These are phyloP conservation scores for Lates calcarifer DNA, from an alignment of 2,113 vertebrate species.

Conservation along the genomic window DNA sequence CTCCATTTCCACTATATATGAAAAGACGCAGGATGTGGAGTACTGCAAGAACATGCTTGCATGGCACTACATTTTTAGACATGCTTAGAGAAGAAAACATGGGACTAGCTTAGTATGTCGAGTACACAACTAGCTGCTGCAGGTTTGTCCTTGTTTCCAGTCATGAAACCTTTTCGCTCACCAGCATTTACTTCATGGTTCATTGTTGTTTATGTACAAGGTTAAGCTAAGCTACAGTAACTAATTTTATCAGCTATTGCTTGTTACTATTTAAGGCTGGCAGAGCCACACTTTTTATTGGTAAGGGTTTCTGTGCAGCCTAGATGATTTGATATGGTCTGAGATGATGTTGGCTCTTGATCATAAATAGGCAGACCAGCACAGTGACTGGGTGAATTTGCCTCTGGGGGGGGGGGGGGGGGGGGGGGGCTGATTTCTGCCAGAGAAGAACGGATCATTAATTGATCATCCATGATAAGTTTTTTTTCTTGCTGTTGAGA, in stretches of 20 bases:
- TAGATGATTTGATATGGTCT: conserved; percentile 30
- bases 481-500: not conserved
- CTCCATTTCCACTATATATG: not conserved
- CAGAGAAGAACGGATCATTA: not conserved
- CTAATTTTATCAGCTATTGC: conserved; percentile 17
- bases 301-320: conserved; percentile 4
- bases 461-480: conserved; percentile 2
- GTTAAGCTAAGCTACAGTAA: not conserved
- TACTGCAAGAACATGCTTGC: conserved; percentile 10
- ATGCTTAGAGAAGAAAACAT: not conserved
- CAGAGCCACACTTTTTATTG: conserved; percentile 11
- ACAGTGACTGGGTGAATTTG: conserved; percentile 17
- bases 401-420: not conserved
- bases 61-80: conserved; percentile 26
- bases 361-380: conserved; percentile 12
- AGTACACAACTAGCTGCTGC: conserved; percentile 2
- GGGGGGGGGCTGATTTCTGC: not conserved
- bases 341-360: not conserved
- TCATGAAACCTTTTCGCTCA: not conserved
- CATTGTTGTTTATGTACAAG: not conserved
- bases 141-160: conserved; percentile 4
- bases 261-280: conserved; percentile 34
- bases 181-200: not conserved
- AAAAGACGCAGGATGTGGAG: not conserved
- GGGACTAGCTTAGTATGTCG: not conserved